Evolutionary conservation across 2,113 vertebrate species (phyloP).

Genomic region (Percina caprodes): DNA sequence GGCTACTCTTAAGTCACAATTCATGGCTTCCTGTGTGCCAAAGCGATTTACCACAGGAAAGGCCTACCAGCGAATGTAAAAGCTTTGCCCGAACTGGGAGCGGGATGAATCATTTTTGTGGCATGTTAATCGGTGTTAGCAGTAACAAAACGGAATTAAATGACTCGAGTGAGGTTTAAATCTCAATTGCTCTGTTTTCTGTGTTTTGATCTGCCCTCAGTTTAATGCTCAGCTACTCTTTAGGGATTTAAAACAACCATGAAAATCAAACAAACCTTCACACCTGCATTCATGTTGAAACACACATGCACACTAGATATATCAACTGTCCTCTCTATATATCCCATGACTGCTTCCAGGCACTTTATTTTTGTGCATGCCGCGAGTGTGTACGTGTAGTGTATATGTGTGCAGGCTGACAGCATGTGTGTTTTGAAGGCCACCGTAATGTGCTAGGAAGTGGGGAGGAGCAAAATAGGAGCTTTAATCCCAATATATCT

Average conservation of each 20-base stretch:
- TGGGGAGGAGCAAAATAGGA: conserved; percentile 21
- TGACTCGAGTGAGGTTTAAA: neutral
- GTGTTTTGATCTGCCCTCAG: neutral
- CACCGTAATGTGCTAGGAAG: conserved; percentile 37
- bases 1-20: neutral
- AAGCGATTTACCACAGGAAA: neutral
- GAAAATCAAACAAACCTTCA: conserved; percentile 26
- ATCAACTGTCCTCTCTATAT: conserved; percentile 20
- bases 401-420: conserved; percentile 20
- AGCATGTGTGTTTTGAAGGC: conserved; percentile 58
- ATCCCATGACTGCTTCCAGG: conserved; percentile 2
- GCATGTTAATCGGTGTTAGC: conserved; percentile 7
- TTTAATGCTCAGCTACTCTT: conserved; percentile 17
- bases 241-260: neutral
- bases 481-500: conserved; percentile 63
- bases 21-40: neutral
- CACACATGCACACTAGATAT: conserved; percentile 26
- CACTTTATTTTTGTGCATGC: neutral
- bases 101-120: conserved; percentile 15
- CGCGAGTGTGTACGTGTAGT: neutral
- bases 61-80: neutral
- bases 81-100: conserved; percentile 2
- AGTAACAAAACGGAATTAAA: conserved; percentile 8
- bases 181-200: neutral
- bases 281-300: conserved; percentile 28